Evolutionary conservation across 2,113 vertebrate species (phyloP).

Genomic region (Alethe castanea): DNA sequence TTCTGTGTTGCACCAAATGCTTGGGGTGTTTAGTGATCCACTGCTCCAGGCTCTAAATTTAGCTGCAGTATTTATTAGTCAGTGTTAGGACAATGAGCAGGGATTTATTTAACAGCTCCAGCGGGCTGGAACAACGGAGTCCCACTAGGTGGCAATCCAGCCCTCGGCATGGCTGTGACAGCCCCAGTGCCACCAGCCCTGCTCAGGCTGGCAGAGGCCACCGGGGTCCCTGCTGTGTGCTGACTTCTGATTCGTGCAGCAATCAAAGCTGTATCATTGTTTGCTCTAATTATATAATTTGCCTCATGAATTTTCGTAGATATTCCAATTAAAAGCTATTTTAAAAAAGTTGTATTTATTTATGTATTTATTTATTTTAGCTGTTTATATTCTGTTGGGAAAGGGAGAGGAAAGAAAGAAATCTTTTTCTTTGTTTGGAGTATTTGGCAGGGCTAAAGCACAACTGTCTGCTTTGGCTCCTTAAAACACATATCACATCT

Average conservation of each 20-base stretch:
- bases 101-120: accelerated
- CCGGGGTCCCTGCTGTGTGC: accelerated
- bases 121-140: background rate
- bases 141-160: conserved; percentile 60
- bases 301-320: background rate
- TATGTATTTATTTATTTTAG: background rate
- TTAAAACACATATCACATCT: background rate
- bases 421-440: background rate
- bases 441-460: background rate
- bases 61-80: background rate
- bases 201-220: accelerated
- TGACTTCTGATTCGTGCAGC: background rate
- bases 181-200: background rate
- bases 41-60: background rate
- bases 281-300: background rate
- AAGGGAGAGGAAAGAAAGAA: background rate
- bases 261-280: background rate
- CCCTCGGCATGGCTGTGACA: background rate
- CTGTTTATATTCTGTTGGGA: background rate
- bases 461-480: background rate
- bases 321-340: background rate
- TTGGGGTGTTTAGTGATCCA: accelerated
- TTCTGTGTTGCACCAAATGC: accelerated
- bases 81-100: background rate
- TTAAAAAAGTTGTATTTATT: background rate